Base-by-base conservation (phyloP, 2,797 vertebrate species). In the Chromis chromis region DNA sequence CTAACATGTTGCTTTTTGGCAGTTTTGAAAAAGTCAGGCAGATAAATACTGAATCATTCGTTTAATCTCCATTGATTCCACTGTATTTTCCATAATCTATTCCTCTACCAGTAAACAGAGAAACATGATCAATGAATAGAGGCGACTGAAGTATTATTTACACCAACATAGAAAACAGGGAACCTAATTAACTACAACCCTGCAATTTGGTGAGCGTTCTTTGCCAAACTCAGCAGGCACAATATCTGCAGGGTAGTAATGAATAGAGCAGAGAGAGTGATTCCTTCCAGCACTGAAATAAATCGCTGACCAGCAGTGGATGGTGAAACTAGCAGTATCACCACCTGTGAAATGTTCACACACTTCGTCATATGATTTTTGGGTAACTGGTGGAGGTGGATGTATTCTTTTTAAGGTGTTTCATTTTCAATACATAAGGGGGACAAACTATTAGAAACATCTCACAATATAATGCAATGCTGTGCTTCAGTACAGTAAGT, bases 131-230 rank as follows among this genome's bases (percentile, higher is more conserved):
- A 81, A 85, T 72, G 58, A 54, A 72, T 13, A 1, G 21, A 62
- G 68, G 68, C 59, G 66, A 53, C n/a, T 36, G 3, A 40, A 53
- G 48, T 24, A 28, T 57, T 65, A 56, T 67, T 67, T 53, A 73
- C 48, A 55, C 57, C 27, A 70, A 56, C 56, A 64, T 27, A 76
- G 28, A 74, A 80, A 82, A 56, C 59, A 64, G 49, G 39, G 78
- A 78, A 57, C 58, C 52, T 75, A 64, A 86, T 83, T 77, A 83
- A 75, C 49, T 72, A 40, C 64, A 82, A 64, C 62, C 59, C 59
- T 44, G 24, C 33, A 65, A 42, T 79, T 86, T 82, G 76, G 71
- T 44, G 5, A 46, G 64, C 36, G n/a, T 69, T 68, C 53, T 27
- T 62, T 48, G 44, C 56, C 82, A 74, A 64, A 81, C 77, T 77